These are phyloP conservation scores for Phenganax stokvisi DNA, from an alignment of 92 coral and sea anemone genomes.

Conservation along the genomic window DNA sequence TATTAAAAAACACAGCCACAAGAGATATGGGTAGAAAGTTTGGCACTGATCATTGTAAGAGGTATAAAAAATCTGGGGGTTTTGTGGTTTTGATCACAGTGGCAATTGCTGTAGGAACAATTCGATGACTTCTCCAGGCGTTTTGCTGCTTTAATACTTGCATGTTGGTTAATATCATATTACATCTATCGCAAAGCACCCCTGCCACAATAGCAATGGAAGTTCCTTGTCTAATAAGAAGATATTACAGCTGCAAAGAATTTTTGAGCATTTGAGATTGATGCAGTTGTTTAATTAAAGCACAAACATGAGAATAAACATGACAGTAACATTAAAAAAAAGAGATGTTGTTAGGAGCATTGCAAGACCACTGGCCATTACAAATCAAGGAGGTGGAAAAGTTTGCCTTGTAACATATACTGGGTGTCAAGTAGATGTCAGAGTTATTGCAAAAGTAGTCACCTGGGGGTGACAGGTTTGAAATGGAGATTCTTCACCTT, in stretches of 20 bases:
- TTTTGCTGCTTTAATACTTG: neutral
- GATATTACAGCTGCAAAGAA: slow-evolving; percentile 51
- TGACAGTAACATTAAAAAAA: slow-evolving; percentile 39
- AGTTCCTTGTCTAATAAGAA: slow-evolving; percentile 38
- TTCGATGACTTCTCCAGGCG: too few species aligned
- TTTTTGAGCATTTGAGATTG: slow-evolving; percentile 37
- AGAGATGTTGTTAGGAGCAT: slow-evolving; percentile 35
- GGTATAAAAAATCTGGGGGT: neutral
- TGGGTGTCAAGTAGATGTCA: slow-evolving; percentile 38
- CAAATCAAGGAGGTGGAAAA: neutral
- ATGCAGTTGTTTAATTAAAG: slow-evolving; percentile 40
- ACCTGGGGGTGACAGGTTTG: slow-evolving; percentile 42
- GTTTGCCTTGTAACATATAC: slow-evolving; percentile 39
- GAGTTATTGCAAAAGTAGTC: slow-evolving; percentile 41
- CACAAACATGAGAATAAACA: slow-evolving; percentile 40
- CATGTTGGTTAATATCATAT: neutral
- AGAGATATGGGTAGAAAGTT: neutral
- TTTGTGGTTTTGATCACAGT: neutral
- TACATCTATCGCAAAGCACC: neutral
- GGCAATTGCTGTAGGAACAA: neutral
- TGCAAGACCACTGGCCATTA: slow-evolving; percentile 42
- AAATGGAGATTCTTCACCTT: slow-evolving; percentile 43
- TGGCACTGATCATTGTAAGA: neutral
- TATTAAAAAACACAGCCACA: neutral
- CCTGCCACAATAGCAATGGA: neutral